phyloP scores from a whole-genome alignment of 1,140 invertebrate genomes.

The Platorchestia sp. region DNA sequence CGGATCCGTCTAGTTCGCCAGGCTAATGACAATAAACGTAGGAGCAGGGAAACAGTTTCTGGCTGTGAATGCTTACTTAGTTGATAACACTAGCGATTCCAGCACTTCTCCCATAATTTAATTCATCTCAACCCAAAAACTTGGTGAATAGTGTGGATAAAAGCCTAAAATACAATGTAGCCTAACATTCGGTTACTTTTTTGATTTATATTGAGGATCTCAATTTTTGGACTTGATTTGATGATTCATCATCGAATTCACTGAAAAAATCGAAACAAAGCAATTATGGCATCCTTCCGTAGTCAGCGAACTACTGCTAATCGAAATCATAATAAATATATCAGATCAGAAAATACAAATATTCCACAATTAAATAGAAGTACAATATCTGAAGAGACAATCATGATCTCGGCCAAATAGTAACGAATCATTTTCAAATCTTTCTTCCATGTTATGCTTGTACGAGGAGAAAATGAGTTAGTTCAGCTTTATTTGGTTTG shows the following conservation, averaged over 20 bases:
- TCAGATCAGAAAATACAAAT: background rate
- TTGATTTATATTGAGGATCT: background rate
- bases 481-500: background rate
- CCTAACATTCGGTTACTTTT: background rate
- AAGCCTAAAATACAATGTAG: too few species aligned
- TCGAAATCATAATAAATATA: background rate
- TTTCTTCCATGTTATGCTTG: background rate
- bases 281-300: background rate
- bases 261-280: background rate
- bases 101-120: too few species aligned
- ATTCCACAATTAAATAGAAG: too few species aligned
- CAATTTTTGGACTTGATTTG: background rate
- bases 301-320: background rate
- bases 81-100: too few species aligned
- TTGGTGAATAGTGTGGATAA: too few species aligned
- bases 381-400: too few species aligned
- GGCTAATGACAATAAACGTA: too few species aligned
- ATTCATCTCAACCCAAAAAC: too few species aligned
- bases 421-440: background rate
- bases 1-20: too few species aligned
- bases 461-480: background rate
- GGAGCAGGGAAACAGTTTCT: too few species aligned
- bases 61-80: too few species aligned
- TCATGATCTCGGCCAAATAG: background rate
- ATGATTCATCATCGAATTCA: background rate